Conservation (phyloP, 2,113 vertebrate species). For the Clarias magur region DNA sequence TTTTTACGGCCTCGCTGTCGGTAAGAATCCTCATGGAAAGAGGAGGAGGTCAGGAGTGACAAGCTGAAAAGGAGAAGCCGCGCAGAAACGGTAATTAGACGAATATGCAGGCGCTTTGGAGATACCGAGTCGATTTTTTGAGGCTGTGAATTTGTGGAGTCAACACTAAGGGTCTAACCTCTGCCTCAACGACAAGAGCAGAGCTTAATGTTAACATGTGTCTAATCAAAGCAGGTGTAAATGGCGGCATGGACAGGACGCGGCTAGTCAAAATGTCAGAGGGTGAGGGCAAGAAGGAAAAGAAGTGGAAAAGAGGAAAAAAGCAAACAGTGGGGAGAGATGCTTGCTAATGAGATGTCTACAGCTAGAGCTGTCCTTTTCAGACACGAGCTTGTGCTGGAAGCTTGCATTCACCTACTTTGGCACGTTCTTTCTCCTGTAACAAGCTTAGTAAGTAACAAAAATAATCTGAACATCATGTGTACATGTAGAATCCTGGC, state of each 20-base stretch:
- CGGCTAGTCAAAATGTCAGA: conserved; percentile 23
- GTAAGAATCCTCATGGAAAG: neutral
- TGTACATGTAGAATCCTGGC: neutral
- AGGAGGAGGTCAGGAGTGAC: neutral
- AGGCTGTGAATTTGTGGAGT: conserved; percentile 11
- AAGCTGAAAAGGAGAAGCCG: conserved; percentile 9
- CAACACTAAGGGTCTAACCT: conserved; percentile 31
- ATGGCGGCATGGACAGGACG: conserved; percentile 11
- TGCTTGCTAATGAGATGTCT: conserved; percentile 33
- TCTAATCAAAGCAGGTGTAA: conserved; percentile 38
- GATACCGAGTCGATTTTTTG: conserved; percentile 7
- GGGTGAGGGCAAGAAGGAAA: neutral
- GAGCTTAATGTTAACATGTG: conserved; percentile 31
- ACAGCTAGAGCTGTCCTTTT: conserved; percentile 16
- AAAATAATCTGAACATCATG: conserved; percentile 13
- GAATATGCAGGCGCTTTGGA: conserved; percentile 1
- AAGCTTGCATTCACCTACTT: conserved; percentile 16
- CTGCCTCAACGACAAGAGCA: neutral
- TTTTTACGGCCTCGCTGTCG: conserved; percentile 17
- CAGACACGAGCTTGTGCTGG: neutral
- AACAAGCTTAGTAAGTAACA: conserved; percentile 27
- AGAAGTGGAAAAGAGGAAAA: neutral
- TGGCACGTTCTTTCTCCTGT: neutral
- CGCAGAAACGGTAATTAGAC: conserved; percentile 21
- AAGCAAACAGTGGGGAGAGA: neutral